phyloP scores from a whole-genome alignment of 2,113 vertebrate genomes.

The Psilopogon haemacephalus region DNA sequence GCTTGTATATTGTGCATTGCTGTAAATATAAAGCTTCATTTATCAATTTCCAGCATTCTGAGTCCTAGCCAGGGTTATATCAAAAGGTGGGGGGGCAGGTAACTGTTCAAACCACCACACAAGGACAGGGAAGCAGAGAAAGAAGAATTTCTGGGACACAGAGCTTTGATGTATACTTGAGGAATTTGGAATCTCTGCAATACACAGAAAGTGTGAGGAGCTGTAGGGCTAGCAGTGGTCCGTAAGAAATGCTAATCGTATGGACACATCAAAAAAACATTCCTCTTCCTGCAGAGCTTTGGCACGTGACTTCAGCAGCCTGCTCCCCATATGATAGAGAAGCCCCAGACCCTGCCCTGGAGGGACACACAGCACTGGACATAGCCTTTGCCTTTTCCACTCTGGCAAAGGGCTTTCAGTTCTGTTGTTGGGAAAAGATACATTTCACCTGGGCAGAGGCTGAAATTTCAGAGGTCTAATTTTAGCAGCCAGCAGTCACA shows the following conservation, averaged over 20 bases:
- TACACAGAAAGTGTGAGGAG: background rate
- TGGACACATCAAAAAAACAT: background rate
- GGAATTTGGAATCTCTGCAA: background rate
- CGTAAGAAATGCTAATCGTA: background rate
- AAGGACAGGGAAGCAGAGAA: background rate
- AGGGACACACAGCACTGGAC: background rate
- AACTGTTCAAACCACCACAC: too few species aligned
- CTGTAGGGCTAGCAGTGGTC: background rate
- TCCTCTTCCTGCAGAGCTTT: background rate
- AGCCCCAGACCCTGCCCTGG: background rate
- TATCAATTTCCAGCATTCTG: too few species aligned
- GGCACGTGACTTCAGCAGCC: too few species aligned
- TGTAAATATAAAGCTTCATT: too few species aligned
- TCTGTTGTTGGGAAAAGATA: background rate
- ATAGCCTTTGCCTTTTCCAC: background rate
- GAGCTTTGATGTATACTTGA: background rate
- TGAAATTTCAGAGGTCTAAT: background rate
- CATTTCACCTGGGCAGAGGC: background rate
- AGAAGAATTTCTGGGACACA: background rate
- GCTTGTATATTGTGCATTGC: too few species aligned
- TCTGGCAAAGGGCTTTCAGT: background rate
- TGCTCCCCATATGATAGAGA: background rate
- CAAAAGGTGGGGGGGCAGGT: too few species aligned
- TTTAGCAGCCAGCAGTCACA: background rate
- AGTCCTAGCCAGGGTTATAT: too few species aligned